Percentiles rank a stretch among this genome's conserved stretches.
phyloP scores from a whole-genome alignment of 2,888 invertebrate genomes.

The Stenoptilia bipunctidactyla region DNA sequence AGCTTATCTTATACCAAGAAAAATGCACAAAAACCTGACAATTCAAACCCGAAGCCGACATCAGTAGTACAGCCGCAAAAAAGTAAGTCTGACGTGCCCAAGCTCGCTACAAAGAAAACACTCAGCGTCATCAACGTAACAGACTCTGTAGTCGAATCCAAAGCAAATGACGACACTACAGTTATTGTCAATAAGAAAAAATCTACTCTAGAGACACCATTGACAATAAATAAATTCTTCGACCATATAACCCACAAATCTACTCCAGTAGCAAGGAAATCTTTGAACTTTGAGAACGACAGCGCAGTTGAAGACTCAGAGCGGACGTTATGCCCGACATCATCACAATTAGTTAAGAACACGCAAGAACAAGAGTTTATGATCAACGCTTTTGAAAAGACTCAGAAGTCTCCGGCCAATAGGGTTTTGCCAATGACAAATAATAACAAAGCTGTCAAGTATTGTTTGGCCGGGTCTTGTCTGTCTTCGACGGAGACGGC shows the following conservation, averaged over 20 bases:
- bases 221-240: slow-evolving; percentile 45
- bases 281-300: slow-evolving; percentile 38
- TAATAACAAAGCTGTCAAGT: slow-evolving; percentile 17
- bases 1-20: slow-evolving; percentile 1
- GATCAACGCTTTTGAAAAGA: slow-evolving; percentile 43
- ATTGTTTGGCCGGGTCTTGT: slow-evolving; percentile 45
- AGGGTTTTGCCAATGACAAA: slow-evolving; percentile 16
- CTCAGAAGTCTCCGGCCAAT: slow-evolving; percentile 23
- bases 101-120: slow-evolving; percentile 11
- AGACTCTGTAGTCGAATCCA: slow-evolving; percentile 27
- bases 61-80: no score
- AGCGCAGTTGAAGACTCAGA: slow-evolving; percentile 26
- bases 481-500: slow-evolving; percentile 27
- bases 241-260: slow-evolving; percentile 48
- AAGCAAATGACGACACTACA: slow-evolving; percentile 27
- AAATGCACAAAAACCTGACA: no score
- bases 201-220: slow-evolving; percentile 36
- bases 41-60: no score
- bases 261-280: slow-evolving; percentile 52
- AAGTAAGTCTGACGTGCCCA: background rate
- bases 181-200: slow-evolving; percentile 21
- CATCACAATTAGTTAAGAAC: slow-evolving; percentile 30
- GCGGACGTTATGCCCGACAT: slow-evolving; percentile 37
- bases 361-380: slow-evolving; percentile 54
- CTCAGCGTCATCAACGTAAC: slow-evolving; percentile 33